Evolutionary conservation across 2,797 vertebrate species (phyloP), one percentile per base, ranked within the genome.

Genomic region (Chaetodon trifasciatus): DNA sequence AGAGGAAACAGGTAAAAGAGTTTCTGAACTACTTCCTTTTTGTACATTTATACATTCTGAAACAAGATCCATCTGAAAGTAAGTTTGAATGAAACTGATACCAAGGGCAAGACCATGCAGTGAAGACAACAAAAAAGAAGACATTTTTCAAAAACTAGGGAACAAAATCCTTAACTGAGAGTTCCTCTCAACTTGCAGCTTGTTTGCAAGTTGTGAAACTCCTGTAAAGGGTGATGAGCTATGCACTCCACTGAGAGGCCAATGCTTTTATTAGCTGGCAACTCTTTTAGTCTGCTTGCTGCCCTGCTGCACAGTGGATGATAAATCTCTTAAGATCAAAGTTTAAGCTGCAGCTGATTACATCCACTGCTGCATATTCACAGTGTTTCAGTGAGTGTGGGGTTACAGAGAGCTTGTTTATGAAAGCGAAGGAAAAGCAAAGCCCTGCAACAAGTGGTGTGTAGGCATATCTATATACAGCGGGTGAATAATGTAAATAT

Each of bases 231-330:
- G 35, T 61, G 82, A 87, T 74, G 79, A 85, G 76, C 76, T 74
- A 32, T 79, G 68, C 78, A 72, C 66, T 85, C 69, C 44, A 6
- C 76, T 39, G n/a, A 73, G 44, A 74, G 66, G 79, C 67, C 68
- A 69, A 64, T 70, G 78, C 74, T 87, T 91, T 91, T 90, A 89
- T 90, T 74, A 87, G 74, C 77, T 79, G 87, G 74, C 75, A 81
- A 44, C 75, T 64, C 28, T 12, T 50, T 83, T 70, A 79, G 50
- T 83, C 65, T 85, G 71, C 73, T 73, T 13, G 50, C 58, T 75
- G 71, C 77, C 42, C 85, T 46, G 61, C 66, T 82, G 76, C 70
- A 61, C 56, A 44, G 23, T 3, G 19, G 46, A 83, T 83, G 77
- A 90, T 81, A 50, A 82, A 87, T 90, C 74, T 71, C 62, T 70